These are phyloP conservation scores for Saccostrea echinata DNA, from an alignment of 1,140 invertebrate species.

Conservation along the genomic window DNA sequence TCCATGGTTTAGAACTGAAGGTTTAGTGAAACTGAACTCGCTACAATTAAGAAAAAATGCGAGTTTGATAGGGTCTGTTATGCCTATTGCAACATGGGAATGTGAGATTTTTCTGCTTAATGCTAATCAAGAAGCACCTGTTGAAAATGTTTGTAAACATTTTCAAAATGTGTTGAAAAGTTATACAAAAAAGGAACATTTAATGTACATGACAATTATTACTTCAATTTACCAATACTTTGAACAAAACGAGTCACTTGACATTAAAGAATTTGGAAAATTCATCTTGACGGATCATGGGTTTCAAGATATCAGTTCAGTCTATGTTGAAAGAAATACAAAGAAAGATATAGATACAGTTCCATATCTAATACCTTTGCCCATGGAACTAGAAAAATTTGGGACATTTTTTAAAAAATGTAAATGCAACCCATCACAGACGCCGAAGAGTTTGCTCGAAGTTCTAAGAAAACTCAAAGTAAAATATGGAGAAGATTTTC, in stretches of 20 bases:
- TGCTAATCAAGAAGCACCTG: neutral
- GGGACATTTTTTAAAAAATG: neutral
- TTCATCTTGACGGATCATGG: neutral
- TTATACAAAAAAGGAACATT: neutral
- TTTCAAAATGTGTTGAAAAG: neutral
- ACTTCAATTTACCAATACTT: neutral
- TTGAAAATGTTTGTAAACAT: neutral
- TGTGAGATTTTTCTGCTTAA: neutral
- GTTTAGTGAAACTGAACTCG: neutral
- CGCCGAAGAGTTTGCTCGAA: neutral
- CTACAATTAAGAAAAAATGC: neutral
- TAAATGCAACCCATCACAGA: neutral
- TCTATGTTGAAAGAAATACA: neutral
- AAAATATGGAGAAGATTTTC: neutral
- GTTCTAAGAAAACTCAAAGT: neutral
- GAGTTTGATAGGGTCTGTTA: neutral
- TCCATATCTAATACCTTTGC: slow-evolving; percentile 47
- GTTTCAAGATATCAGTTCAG: neutral
- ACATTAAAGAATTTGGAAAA: neutral
- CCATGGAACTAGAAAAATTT: slow-evolving; percentile 10
- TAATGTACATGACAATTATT: neutral
- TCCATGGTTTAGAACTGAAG: neutral
- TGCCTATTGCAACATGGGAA: neutral
- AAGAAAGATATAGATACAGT: slow-evolving; percentile 35
- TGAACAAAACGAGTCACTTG: neutral